Evolutionary conservation across 2,888 invertebrate genomes (phyloP).

Genomic region (Euphydryas editha): DNA sequence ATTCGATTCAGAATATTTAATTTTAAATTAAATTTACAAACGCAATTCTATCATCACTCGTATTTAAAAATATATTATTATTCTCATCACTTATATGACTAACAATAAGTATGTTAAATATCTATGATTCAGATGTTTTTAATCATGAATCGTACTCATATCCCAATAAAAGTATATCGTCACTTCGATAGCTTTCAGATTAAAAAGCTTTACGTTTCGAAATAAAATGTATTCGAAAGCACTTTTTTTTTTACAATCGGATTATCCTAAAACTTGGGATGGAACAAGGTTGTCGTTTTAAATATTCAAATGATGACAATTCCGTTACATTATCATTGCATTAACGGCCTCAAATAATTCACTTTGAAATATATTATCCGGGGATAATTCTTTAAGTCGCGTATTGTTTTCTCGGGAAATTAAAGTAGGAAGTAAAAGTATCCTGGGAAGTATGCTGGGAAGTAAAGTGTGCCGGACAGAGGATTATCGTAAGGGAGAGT

Average conservation of each 20-base stretch:
- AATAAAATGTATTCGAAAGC: conserved; percentile 12
- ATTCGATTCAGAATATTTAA: too few species aligned
- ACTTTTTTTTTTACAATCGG: conserved; percentile 17
- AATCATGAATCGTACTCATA: neutral
- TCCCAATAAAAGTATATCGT: conserved; percentile 3
- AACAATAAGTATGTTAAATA: conserved; percentile 1
- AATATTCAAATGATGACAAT: conserved; percentile 32
- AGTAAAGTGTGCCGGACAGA: too few species aligned
- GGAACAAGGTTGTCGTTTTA: conserved; percentile 21
- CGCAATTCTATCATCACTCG: too few species aligned
- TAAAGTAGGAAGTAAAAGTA: too few species aligned
- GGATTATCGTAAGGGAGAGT: too few species aligned
- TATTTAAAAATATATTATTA: too few species aligned
- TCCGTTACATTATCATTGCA: conserved; percentile 24
- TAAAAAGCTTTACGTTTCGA: conserved; percentile 4
- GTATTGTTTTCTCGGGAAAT: neutral
- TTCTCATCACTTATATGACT: neutral
- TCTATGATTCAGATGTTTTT: neutral
- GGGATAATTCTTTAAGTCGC: neutral
- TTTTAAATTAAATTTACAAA: too few species aligned
- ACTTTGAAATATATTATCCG: neutral
- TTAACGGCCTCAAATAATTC: conserved; percentile 10
- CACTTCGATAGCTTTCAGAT: neutral
- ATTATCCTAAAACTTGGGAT: conserved; percentile 20
- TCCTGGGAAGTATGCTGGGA: too few species aligned